phyloP scores from a whole-genome alignment of 2,888 invertebrate genomes.

The Microchrysa polita region DNA sequence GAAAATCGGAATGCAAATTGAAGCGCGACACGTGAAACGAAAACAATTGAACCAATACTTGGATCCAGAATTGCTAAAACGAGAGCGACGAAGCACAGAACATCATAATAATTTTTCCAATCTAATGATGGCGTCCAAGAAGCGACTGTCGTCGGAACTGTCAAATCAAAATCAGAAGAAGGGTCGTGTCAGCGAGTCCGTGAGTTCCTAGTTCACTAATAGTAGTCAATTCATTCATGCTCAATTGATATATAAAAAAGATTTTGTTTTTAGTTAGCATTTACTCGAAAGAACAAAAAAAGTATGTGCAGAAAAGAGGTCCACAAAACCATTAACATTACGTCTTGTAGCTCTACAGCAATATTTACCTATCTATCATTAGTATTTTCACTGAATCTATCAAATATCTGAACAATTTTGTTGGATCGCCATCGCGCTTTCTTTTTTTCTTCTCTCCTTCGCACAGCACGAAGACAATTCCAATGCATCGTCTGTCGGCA shows the following conservation, averaged over 20 bases:
- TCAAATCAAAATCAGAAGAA: slow-evolving; percentile 51
- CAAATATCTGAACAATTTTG: slow-evolving; percentile 28
- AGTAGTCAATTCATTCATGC: background rate
- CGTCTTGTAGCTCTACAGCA: background rate
- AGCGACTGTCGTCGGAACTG: slow-evolving; percentile 62
- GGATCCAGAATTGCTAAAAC: slow-evolving; percentile 74
- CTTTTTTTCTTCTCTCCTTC: slow-evolving; percentile 21
- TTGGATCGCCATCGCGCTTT: slow-evolving; percentile 39
- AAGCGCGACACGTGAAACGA: slow-evolving; percentile 88
- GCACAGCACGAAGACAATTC: slow-evolving; percentile 59
- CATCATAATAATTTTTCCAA: slow-evolving; percentile 62
- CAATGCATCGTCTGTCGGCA: slow-evolving; percentile 58
- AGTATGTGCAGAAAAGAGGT: background rate
- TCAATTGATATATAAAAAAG: slow-evolving; percentile 1
- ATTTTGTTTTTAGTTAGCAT: slow-evolving; percentile 22
- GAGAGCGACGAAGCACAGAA: slow-evolving; percentile 74
- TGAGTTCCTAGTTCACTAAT: slow-evolving; percentile 52
- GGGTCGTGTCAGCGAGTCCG: slow-evolving; percentile 61
- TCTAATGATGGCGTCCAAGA: slow-evolving; percentile 60
- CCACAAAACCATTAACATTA: background rate
- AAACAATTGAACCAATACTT: slow-evolving; percentile 80
- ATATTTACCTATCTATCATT: background rate
- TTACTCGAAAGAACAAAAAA: slow-evolving; percentile 16
- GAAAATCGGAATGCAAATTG: slow-evolving; percentile 80
- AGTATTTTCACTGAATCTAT: background rate